Base-by-base conservation (phyloP, 2,797 vertebrate genomes). In the Halcyon leucocephala region DNA sequence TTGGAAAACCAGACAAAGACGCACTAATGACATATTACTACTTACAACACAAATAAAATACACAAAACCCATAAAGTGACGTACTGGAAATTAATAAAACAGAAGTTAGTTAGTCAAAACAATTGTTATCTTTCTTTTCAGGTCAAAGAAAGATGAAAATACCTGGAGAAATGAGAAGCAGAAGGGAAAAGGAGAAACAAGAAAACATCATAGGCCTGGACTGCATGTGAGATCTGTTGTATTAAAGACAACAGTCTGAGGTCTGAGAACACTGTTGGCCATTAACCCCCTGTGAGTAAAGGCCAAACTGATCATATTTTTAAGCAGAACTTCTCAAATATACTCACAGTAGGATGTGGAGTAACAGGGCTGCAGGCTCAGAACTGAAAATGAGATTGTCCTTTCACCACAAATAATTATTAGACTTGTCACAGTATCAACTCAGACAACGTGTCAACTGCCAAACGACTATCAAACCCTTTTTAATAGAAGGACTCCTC, bases 331-430 rank as follows among this genome's bases (percentile, higher is more conserved):
- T 93, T 92, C 57, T 71, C 76, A 67, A 82, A 71, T 42, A 91
- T 80, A 94, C 92, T 93, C 81, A 90, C 84, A 91, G 74, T 44
- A 78, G 69, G 91, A 82, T 1, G 52, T 37, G 57, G 90, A 54
- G 77, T 61, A 89, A 74, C 69, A 77, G 91, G 84, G 87, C 52
- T 93, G 82, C 90, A 93, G 82, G 87, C 76, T 96, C 94, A 94
- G 87, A 96, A 95, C 82, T 91, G 92, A 93, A 95, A 96, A 94
- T 11, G 54, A 90, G 79, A 89, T 83, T 28, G 69, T 14, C 44
- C 85, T 87, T 92, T 92, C 94, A 95, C 93, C 85, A 60, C 71
- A n/a, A 57, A 71, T 62, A 52, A 80, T 73, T 62, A 62, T 41
- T 44, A 74, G 17, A 73, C 7, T 67, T 61, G 52, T 65, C 70